Percentiles rank a stretch among this genome's conserved stretches.
Conservation (phyloP, 30 jellyfish, hydroid and myxozoan species). For the Hydractinia echinata region DNA sequence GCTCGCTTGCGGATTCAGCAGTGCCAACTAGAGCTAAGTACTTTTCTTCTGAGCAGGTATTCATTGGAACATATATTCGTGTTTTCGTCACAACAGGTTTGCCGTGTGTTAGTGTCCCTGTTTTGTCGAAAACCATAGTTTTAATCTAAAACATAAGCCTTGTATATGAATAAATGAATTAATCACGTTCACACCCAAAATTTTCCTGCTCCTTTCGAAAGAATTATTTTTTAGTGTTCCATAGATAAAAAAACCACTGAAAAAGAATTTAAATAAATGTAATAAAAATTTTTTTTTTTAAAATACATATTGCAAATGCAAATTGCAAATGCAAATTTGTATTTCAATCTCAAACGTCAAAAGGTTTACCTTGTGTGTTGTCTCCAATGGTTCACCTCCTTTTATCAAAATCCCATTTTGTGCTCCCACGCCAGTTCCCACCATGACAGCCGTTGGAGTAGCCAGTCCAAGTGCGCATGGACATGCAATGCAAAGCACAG, state of each 20-base stretch:
- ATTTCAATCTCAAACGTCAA: neutral
- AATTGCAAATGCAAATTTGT: neutral
- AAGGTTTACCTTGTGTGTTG: constrained; percentile 76
- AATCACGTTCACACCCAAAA: too few relatives aligned
- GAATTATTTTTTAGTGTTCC: too few relatives aligned
- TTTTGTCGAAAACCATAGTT: constrained; percentile 90
- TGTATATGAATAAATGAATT: too few relatives aligned
- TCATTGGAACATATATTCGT: constrained; percentile 36
- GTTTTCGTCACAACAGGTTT: constrained; percentile 71
- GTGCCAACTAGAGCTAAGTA: constrained; percentile 80
- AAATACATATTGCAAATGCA: too few relatives aligned
- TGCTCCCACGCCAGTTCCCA: constrained; percentile 99
- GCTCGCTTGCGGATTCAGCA: constrained; percentile 93
- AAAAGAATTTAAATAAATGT: too few relatives aligned
- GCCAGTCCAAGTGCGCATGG: constrained; percentile 99
- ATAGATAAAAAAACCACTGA: too few relatives aligned
- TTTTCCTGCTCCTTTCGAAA: too few relatives aligned
- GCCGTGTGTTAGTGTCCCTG: constrained; percentile 99
- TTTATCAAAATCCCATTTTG: constrained; percentile 95
- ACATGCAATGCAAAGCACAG: constrained; percentile 97
- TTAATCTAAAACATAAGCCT: constrained; percentile 37
- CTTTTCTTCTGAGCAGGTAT: constrained; percentile 39
- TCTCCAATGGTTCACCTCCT: constrained; percentile 96
- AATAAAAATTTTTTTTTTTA: neutral
- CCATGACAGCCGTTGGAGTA: constrained; percentile 99